phyloP scores from a whole-genome alignment of 2,888 invertebrate species.

The Trichopria drosophilae region DNA sequence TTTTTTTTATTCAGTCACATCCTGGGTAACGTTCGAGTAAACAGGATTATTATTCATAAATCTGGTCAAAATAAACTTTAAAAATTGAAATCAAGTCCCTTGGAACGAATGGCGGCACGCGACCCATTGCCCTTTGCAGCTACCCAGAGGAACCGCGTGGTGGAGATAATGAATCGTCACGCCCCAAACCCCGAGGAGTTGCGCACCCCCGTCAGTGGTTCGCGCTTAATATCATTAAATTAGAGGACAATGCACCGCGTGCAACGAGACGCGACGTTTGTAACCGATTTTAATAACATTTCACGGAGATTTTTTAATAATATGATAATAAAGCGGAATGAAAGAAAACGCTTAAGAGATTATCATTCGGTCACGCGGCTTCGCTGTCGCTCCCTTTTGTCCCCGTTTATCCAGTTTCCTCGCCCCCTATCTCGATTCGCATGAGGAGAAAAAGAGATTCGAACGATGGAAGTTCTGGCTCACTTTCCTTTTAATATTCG shows the following conservation, averaged over 20 bases:
- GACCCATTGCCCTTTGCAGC: too few relatives aligned
- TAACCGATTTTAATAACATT: constrained; percentile 56
- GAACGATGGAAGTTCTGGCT: constrained; percentile 34
- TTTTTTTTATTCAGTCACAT: too few relatives aligned
- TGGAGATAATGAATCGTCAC: constrained; percentile 21
- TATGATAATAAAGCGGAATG: constrained; percentile 57
- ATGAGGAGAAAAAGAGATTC: too few relatives aligned
- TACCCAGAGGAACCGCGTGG: too few relatives aligned
- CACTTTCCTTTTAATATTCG: constrained; percentile 39
- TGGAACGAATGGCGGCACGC: neutral
- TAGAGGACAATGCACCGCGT: constrained; percentile 47
- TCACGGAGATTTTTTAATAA: constrained; percentile 58
- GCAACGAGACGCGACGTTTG: constrained; percentile 53
- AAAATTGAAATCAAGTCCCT: too few relatives aligned
- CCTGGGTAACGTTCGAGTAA: too few relatives aligned
- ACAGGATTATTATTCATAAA: too few relatives aligned
- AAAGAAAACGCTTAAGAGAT: constrained; percentile 54
- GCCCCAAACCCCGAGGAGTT: constrained; percentile 29
- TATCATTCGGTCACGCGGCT: constrained; percentile 52
- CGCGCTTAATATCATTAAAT: constrained; percentile 56
- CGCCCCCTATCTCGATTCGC: constrained; percentile 1
- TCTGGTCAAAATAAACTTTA: too few relatives aligned
- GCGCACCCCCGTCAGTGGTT: constrained; percentile 31
- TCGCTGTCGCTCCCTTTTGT: constrained; percentile 30
- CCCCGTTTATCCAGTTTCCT: constrained; percentile 3